A percentile compares a stretch with the other conserved stretches of the same genome.
phyloP scores from a whole-genome alignment of 2,113 vertebrate genomes.

The Pachyramphus minor region DNA sequence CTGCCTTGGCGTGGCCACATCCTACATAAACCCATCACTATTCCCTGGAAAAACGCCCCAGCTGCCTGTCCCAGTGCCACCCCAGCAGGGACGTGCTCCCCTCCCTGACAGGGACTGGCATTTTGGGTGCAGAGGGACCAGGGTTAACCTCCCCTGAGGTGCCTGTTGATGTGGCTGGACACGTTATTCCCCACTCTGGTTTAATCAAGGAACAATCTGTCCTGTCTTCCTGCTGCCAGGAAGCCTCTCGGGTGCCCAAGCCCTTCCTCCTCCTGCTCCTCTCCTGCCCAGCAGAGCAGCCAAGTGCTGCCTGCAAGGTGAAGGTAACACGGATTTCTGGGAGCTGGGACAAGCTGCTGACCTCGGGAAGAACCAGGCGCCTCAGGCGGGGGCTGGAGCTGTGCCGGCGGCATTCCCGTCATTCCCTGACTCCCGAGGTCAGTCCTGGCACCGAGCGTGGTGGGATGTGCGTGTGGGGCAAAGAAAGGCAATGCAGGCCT shows the following conservation, averaged over 20 bases:
- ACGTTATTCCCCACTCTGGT: neutral
- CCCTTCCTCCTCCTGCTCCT: neutral
- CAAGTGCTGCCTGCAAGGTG: neutral
- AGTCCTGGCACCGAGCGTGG: neutral
- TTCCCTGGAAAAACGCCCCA: neutral
- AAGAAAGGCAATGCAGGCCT: conserved; percentile 58
- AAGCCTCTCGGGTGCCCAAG: neutral
- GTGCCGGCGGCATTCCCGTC: fast-evolving
- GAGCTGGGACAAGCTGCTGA: neutral
- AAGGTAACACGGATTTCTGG: fast-evolving
- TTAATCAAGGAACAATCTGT: neutral
- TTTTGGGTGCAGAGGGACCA: neutral
- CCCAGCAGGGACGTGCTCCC: neutral
- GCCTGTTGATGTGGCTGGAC: neutral
- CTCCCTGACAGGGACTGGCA: neutral
- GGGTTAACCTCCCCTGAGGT: neutral
- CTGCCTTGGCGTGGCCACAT: fast-evolving
- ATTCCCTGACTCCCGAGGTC: neutral
- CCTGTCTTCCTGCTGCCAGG: neutral
- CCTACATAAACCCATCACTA: fast-evolving
- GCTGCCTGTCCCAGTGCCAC: neutral
- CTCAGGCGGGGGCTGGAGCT: fast-evolving
- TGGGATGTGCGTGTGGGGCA: neutral
- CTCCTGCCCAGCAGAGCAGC: neutral
- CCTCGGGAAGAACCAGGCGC: neutral